Evolutionary conservation across 1,140 invertebrate genomes (phyloP).

Genomic region (Colletes latitarsis): DNA sequence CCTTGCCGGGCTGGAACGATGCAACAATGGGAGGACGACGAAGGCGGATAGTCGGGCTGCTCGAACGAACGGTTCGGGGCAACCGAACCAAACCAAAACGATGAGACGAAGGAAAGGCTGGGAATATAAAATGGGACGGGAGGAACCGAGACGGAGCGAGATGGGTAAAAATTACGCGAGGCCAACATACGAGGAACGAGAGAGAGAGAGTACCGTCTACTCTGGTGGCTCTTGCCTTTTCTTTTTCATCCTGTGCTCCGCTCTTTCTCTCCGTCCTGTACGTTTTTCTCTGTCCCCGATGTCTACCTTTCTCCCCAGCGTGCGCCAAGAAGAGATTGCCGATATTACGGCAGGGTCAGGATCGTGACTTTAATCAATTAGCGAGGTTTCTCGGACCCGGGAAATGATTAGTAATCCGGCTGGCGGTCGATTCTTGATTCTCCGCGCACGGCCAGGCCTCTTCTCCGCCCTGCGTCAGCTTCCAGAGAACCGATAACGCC

Average conservation of each 20-base stretch:
- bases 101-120: conserved; percentile 16
- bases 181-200: conserved; percentile 2
- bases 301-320: conserved; percentile 47
- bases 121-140: not conserved
- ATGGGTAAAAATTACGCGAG: conserved; percentile 35
- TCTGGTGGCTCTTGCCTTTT: conserved; percentile 7
- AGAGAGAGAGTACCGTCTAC: not conserved
- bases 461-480: conserved; percentile 12
- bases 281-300: conserved; percentile 25
- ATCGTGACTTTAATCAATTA: conserved; percentile 78
- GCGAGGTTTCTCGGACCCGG: conserved; percentile 77
- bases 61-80: conserved; percentile 27
- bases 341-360: conserved; percentile 74
- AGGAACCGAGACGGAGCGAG: conserved; percentile 1
- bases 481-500: not conserved
- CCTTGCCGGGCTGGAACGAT: conserved; percentile 55
- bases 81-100: conserved; percentile 10
- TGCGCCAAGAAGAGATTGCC: conserved; percentile 69
- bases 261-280: not conserved
- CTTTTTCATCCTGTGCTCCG: not conserved
- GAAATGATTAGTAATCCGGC: conserved; percentile 79
- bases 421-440: conserved; percentile 61
- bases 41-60: conserved; percentile 4
- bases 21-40: conserved; percentile 55
- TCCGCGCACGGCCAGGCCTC: conserved; percentile 56